These are phyloP conservation scores for Philonicus albiceps DNA, from an alignment of 2,888 invertebrate genomes.

Conservation along the genomic window DNA sequence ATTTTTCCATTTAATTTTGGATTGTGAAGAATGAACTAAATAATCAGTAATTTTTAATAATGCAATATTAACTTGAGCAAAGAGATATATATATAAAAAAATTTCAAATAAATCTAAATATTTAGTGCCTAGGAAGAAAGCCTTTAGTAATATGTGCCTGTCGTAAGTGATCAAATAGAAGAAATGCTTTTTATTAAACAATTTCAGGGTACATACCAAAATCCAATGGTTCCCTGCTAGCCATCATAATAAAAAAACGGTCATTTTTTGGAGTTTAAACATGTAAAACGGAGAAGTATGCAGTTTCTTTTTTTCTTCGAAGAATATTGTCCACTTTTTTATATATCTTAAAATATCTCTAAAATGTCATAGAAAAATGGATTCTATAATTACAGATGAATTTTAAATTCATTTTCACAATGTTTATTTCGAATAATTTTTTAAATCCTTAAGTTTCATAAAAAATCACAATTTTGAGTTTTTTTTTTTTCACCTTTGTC, in stretches of 20 bases:
- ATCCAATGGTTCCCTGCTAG: not conserved
- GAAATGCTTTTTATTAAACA: not conserved
- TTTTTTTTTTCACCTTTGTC: conserved; percentile 4
- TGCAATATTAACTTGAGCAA: too few relatives aligned
- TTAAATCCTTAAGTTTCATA: conserved; percentile 17
- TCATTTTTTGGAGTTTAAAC: not conserved
- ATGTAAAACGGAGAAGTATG: not conserved
- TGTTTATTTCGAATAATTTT: conserved; percentile 22
- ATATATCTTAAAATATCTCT: conserved; percentile 17
- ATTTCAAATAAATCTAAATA: not conserved
- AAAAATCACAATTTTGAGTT: conserved; percentile 39
- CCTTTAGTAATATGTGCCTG: not conserved
- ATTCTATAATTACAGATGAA: conserved; percentile 35
- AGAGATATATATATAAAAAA: too few relatives aligned
- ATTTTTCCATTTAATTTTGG: too few relatives aligned
- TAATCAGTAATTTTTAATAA: too few relatives aligned
- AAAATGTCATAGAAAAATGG: conserved; percentile 33
- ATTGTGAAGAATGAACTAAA: too few relatives aligned
- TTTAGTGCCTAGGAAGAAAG: too few relatives aligned
- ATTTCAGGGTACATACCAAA: not conserved
- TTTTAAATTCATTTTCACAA: conserved; percentile 28
- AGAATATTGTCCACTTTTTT: conserved; percentile 28
- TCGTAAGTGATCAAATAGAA: not conserved
- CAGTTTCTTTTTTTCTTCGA: not conserved
- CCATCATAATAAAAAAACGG: not conserved